Evolutionary conservation across 1,140 invertebrate species (phyloP), one percentile per base, ranked within the genome.

Genomic region (Pogonognathellus flavescens): DNA sequence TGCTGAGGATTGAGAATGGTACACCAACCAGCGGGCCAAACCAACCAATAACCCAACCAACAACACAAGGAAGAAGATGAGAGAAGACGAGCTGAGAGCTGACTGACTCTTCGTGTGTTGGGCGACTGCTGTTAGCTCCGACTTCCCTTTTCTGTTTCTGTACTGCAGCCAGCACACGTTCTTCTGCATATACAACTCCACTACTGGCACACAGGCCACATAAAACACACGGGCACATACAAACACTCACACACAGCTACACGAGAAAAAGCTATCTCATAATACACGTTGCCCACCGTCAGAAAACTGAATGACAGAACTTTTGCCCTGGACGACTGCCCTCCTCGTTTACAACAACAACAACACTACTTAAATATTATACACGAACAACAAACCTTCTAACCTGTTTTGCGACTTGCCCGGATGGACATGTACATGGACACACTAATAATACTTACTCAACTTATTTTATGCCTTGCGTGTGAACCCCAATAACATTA

Each of bases 1-100:
- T 41, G 31, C 6, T 41, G 31, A 41, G 31, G 6, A 41, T 41
- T 41, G 31, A 41, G 31, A 41, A 41, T 41, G 1, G 31, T 41
- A 41, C 31, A 41, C 31, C 22, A 25, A 66, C 62, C 13, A 66
- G 20, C 25, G 22, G 20, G 25, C 62, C 62, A 25, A 66, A 66
- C 62, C 62, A 66, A 49, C 25, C 3, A 76, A 3, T 76, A n/a
- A 13, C 11, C 53, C 70, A 50, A 76, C 16, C n/a, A 76, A 57
- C 53, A 76, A 76, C 70, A 25, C 31, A 50, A 76, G 16, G 70
- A 76, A 76, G 70, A 76, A 76, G 70, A 76, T 76, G 70, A 25
- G 31, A 76, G 70, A 76, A 76, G 70, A 76, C 70, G 70, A 76
- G 70, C 70, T 76, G 70, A 76, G 41, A 76, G 70, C 70, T 76